A percentile compares a stretch with the other conserved stretches of the same genome.
Evolutionary conservation across 2,797 vertebrate genomes (phyloP).

Genomic region (Argentina silus): DNA sequence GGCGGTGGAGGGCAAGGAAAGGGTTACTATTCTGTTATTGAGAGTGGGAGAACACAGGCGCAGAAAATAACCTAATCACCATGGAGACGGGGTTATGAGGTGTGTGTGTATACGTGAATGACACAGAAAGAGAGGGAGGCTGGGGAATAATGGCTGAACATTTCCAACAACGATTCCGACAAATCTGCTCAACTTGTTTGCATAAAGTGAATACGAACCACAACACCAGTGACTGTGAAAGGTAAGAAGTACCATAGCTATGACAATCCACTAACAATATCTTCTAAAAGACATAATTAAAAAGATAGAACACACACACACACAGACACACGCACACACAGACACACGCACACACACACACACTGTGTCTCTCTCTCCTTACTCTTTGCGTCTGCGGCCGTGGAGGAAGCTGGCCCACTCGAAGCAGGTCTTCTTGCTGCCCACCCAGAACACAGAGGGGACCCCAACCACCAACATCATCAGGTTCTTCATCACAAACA

Average conservation of each 20-base stretch:
- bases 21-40: constrained; percentile 25
- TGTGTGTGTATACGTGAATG: constrained; percentile 11
- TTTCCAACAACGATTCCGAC: neutral
- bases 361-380: constrained; percentile 52
- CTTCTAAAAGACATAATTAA: neutral
- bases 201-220: no score
- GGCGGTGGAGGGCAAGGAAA: constrained; percentile 24
- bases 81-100: constrained; percentile 20
- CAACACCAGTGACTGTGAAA: no score
- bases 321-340: neutral
- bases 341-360: neutral
- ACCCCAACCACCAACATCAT: constrained; percentile 96
- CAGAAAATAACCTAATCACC: constrained; percentile 26
- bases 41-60: constrained; percentile 22
- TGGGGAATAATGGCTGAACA: neutral
- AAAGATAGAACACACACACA: neutral
- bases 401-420: constrained; percentile 97
- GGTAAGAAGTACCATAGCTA: no score
- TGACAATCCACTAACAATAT: neutral
- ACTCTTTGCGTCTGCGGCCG: constrained; percentile 93
- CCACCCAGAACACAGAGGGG: constrained; percentile 98
- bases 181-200: no score
- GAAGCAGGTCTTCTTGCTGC: constrained; percentile 98
- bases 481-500: constrained; percentile 95
- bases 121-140: neutral